These are phyloP conservation scores for Urosaurus nigricauda DNA, from an alignment of 2,797 vertebrate species.

Conservation along the genomic window DNA sequence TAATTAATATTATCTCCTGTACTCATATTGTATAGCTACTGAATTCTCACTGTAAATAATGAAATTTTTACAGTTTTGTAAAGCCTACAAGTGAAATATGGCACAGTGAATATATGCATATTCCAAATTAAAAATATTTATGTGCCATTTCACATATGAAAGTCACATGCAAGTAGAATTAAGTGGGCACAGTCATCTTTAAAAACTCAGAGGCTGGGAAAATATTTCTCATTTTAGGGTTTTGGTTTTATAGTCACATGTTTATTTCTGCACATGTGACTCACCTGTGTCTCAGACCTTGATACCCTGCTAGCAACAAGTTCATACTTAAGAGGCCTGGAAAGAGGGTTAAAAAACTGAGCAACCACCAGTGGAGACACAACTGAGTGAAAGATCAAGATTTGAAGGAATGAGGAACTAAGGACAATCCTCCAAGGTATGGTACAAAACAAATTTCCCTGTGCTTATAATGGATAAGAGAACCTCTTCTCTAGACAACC, in stretches of 20 bases:
- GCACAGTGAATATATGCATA: background rate
- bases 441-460: background rate
- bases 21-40: background rate
- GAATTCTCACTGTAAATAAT: constrained; percentile 4
- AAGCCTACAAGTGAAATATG: background rate
- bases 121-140: background rate
- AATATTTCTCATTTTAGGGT: background rate
- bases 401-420: too few species aligned
- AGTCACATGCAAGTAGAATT: background rate
- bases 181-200: background rate
- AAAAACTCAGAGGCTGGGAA: background rate
- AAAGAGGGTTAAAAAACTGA: background rate
- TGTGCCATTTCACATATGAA: background rate
- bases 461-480: background rate
- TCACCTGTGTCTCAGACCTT: background rate
- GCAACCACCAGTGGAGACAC: background rate
- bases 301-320: background rate
- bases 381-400: background rate
- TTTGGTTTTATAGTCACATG: background rate
- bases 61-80: background rate
- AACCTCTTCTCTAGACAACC: background rate
- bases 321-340: background rate
- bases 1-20: background rate
- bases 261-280: background rate
- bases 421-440: background rate